Base-by-base conservation (phyloP, 1,140 invertebrate genomes). In the Elymnias hypermnestra region DNA sequence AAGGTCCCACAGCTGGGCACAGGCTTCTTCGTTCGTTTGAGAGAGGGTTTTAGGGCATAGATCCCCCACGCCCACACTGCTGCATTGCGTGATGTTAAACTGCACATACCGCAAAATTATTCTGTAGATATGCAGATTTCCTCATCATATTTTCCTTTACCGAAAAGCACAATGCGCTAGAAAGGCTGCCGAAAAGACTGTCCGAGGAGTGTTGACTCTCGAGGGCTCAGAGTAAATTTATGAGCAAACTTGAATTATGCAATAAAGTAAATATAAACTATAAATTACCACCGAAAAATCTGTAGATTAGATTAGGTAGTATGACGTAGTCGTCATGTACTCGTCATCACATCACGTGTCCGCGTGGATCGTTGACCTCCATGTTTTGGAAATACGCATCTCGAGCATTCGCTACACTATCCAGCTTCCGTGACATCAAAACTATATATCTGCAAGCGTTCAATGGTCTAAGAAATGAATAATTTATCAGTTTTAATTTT, bases 321-420 rank as follows among this genome's bases (percentile, higher is more conserved):
- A 71, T 67, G 67, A 65, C 59, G 61, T 57, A 44, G 22, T 26
- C 38, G 26, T 42, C 48, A 45, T 45, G 48, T 50, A 63, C 51
- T 60, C 78, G 78, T 74, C 78, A 76, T 55, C 51, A 40, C 33
- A 62, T 83, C 79, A 83, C 77, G 76, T 77, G 79, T 57, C 63
- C 44, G 50, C 55, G 25, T 46, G 63, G 75, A 64, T 60, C 75
- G 53, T 71, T 79, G 79, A 81, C 76, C 75, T 63, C 47, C 36
- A 53, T 83, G 75, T 83, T 83, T 83, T 77, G 73, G 75, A 74
- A 77, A 72, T 63, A 47, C 42, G 37, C 50, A 53, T 40, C 45
- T 45, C 46, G 47, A 40, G 25, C 29, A 53, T 53, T 41, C 43
- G 43, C 50, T 19, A 47, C 9, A 37, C 37, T 15, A 43, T 18